A percentile compares a stretch with the other conserved stretches of the same genome.
phyloP scores from a whole-genome alignment of 2,888 invertebrate species.

The Eristalinus aeneus region DNA sequence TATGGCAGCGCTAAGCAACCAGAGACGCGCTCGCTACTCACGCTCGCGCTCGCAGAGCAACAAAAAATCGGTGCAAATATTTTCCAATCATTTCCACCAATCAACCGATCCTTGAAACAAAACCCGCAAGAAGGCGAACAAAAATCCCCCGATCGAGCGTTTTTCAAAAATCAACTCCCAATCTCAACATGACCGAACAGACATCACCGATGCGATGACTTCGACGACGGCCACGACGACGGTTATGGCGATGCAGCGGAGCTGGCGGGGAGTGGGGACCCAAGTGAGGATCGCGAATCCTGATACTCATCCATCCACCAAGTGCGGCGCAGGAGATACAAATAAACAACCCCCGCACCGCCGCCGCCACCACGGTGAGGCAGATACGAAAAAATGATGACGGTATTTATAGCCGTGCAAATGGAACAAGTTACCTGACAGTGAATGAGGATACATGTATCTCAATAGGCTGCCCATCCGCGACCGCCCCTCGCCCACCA shows the following conservation, averaged over 20 bases:
- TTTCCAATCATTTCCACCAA: slow-evolving; percentile 71
- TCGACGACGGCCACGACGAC: slow-evolving; percentile 16
- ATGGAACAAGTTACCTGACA: slow-evolving; percentile 71
- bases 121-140: slow-evolving; percentile 22
- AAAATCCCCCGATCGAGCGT: background rate
- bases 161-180: slow-evolving; percentile 54
- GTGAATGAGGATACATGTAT: slow-evolving; percentile 70
- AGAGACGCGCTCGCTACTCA: background rate
- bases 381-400: slow-evolving; percentile 52
- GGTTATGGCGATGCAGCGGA: background rate
- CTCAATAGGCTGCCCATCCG: slow-evolving; percentile 51
- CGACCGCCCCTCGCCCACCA: slow-evolving; percentile 20
- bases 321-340: slow-evolving; percentile 25
- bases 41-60: background rate
- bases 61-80: slow-evolving; percentile 62
- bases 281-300: slow-evolving; percentile 57
- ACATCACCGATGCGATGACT: slow-evolving; percentile 52
- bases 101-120: slow-evolving; percentile 64
- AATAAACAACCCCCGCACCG: slow-evolving; percentile 1
- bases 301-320: slow-evolving; percentile 66
- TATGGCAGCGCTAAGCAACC: slow-evolving; percentile 16
- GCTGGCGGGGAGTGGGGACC: background rate
- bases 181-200: slow-evolving; percentile 61
- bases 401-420: slow-evolving; percentile 70
- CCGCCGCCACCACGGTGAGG: background rate